Percentiles rank a stretch among this genome's conserved stretches.
phyloP scores from a whole-genome alignment of 2,797 vertebrate species.

The Eospalax fontanierii region DNA sequence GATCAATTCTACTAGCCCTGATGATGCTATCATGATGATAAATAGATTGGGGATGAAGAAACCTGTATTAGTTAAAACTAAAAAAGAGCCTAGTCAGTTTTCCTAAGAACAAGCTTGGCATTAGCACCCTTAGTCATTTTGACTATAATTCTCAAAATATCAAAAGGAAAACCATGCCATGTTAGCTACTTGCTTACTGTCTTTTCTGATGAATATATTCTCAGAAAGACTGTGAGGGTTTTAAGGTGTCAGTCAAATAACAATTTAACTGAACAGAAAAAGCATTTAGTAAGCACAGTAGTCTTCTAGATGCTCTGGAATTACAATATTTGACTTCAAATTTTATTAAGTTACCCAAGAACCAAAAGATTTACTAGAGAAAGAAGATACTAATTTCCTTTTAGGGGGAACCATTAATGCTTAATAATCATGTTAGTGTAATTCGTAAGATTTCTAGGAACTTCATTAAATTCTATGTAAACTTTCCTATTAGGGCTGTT shows the following conservation, averaged over 20 bases:
- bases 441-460: background rate
- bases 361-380: background rate
- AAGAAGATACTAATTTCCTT: background rate
- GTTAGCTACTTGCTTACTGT: background rate
- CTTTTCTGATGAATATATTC: background rate
- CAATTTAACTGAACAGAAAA: background rate
- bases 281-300: rapidly evolving
- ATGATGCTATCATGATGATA: slow-evolving; percentile 12
- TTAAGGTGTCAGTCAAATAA: slow-evolving; percentile 30
- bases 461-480: background rate
- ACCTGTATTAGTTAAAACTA: background rate
- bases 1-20: background rate
- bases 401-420: background rate
- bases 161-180: slow-evolving; percentile 33
- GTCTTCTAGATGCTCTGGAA: slow-evolving; percentile 1
- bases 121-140: background rate
- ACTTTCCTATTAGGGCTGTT: background rate
- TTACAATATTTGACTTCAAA: background rate
- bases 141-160: slow-evolving; percentile 25
- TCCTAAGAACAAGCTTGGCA: slow-evolving; percentile 27
- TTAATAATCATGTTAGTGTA: background rate
- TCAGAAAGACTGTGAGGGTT: background rate
- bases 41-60: slow-evolving; percentile 12
- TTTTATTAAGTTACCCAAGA: background rate
- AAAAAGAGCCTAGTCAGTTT: background rate